phyloP scores from a whole-genome alignment of 2,797 vertebrate genomes.

The Hemibagrus guttatus region DNA sequence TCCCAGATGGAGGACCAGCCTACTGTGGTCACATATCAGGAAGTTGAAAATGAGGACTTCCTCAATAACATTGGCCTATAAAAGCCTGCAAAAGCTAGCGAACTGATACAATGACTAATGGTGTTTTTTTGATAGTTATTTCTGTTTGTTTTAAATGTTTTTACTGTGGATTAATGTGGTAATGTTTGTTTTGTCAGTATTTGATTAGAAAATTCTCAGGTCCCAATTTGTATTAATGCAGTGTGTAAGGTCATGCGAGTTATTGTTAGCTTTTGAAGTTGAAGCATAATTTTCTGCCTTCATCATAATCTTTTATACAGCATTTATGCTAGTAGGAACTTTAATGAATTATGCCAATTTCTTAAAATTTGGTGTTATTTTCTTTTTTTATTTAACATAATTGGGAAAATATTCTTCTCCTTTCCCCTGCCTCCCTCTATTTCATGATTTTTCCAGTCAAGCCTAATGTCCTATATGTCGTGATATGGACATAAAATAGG shows the following conservation, averaged over 20 bases:
- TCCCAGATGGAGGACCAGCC: slow-evolving; percentile 52
- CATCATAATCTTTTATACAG: not conserved
- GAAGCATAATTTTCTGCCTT: not conserved
- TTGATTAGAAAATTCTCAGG: not conserved
- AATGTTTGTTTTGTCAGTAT: not conserved
- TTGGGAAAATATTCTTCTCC: not conserved
- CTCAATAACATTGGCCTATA: slow-evolving; percentile 81
- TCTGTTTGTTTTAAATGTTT: slow-evolving; percentile 4
- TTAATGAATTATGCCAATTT: not conserved
- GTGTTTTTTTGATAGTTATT: not conserved
- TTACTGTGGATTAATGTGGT: not conserved
- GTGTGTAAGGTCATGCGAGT: not conserved
- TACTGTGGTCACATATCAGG: slow-evolving; percentile 12
- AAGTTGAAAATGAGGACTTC: slow-evolving; percentile 77
- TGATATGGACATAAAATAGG: slow-evolving; percentile 5
- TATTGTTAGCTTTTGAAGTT: not conserved
- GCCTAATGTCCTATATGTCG: slow-evolving; percentile 9
- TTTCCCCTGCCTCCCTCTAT: not conserved
- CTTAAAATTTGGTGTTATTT: not conserved
- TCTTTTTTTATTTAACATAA: not conserved
- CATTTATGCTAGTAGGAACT: not conserved
- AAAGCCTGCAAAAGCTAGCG: slow-evolving; percentile 30
- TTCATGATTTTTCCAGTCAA: not conserved
- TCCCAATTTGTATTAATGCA: not conserved
- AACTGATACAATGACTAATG: not conserved